These are phyloP conservation scores for Todiramphus chloris DNA, from an alignment of 2,113 vertebrate genomes.

Conservation along the genomic window DNA sequence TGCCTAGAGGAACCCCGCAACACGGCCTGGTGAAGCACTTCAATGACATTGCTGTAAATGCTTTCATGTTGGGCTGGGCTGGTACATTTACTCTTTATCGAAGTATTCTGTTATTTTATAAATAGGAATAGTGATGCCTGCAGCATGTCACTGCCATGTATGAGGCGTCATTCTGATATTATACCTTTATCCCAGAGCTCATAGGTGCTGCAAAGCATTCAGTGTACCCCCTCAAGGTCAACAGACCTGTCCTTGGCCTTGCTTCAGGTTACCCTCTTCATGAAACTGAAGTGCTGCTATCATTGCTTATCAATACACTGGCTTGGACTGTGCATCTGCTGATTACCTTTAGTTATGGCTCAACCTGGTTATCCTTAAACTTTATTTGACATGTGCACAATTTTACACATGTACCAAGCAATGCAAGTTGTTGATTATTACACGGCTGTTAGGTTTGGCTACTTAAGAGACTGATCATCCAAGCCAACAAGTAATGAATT, in stretches of 20 bases:
- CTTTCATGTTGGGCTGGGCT: not conserved
- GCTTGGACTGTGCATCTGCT: not conserved
- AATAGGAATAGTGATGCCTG: not conserved
- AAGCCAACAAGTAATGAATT: conserved; percentile 20
- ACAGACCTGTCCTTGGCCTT: not conserved
- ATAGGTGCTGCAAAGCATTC: not conserved
- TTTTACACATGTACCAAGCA: not conserved
- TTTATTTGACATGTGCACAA: not conserved
- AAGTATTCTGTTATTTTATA: not conserved
- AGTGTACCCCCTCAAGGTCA: not conserved
- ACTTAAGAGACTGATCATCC: not conserved
- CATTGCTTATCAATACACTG: not conserved
- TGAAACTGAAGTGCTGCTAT: not conserved
- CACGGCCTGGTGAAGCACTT: not conserved
- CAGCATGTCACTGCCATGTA: not conserved
- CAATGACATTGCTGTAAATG: not conserved
- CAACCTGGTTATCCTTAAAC: not conserved
- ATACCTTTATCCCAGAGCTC: not conserved
- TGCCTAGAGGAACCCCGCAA: not conserved
- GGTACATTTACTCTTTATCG: not conserved
- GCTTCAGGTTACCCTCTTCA: not conserved
- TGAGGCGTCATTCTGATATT: not conserved
- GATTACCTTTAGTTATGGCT: not conserved
- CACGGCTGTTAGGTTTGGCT: not conserved
- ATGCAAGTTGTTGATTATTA: not conserved